These are phyloP conservation scores for Caenorhabditis auriculariae DNA, from an alignment of 2,888 invertebrate species.

Conservation along the genomic window DNA sequence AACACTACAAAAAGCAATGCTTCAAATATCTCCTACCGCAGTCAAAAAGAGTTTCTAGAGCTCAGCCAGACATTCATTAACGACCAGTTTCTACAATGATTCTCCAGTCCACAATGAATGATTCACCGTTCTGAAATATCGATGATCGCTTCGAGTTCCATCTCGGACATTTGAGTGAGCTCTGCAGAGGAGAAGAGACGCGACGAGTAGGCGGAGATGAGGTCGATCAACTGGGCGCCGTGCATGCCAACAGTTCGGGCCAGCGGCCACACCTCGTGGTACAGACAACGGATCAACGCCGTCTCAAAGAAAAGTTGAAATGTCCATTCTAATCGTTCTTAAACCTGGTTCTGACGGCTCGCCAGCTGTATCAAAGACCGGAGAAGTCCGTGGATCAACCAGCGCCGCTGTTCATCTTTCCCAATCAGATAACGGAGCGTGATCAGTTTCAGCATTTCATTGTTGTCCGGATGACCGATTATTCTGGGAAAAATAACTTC, in stretches of 20 bases:
- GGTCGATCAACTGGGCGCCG: conserved; percentile 93
- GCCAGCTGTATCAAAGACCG: conserved; percentile 43
- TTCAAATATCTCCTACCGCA: too few species aligned
- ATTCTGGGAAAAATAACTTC: conserved; percentile 21
- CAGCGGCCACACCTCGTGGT: conserved; percentile 81
- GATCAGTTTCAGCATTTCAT: conserved; percentile 25
- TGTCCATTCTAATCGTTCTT: background rate
- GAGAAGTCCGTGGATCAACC: conserved; percentile 41
- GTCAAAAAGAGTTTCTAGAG: too few species aligned
- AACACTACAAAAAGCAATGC: too few species aligned
- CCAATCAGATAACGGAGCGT: conserved; percentile 35
- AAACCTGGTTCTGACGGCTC: conserved; percentile 34
- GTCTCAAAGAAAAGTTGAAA: background rate
- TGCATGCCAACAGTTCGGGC: conserved; percentile 87
- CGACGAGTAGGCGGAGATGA: conserved; percentile 89
- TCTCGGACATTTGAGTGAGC: conserved; percentile 19
- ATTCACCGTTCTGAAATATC: conserved; percentile 5
- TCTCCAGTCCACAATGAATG: background rate
- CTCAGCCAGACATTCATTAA: too few species aligned
- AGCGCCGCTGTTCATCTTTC: conserved; percentile 29
- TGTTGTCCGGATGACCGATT: conserved; percentile 18
- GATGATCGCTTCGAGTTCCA: conserved; percentile 23
- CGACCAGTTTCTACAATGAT: too few species aligned
- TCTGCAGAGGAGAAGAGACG: conserved; percentile 69
- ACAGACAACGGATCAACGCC: conserved; percentile 77